Percentiles rank a stretch among this genome's conserved stretches.
Conservation (phyloP, 1,140 invertebrate genomes). For the Bombus soroeensis region DNA sequence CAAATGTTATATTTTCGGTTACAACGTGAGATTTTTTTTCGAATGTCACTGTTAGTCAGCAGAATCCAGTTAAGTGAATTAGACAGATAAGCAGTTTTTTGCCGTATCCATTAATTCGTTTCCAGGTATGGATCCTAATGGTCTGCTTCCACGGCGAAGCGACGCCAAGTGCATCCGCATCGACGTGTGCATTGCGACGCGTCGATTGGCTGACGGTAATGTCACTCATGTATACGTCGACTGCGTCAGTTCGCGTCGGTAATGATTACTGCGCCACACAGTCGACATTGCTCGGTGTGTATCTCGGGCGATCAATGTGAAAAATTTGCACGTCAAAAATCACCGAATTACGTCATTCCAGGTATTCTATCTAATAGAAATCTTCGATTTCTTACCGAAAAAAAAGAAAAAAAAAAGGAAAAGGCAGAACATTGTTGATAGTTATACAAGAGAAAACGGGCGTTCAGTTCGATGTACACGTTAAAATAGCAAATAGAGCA, state of each 20-base stretch:
- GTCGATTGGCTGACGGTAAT: constrained; percentile 63
- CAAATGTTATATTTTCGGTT: not conserved
- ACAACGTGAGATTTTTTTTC: too few species aligned
- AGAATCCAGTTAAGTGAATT: not conserved
- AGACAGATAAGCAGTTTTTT: not conserved
- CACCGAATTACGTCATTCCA: not conserved
- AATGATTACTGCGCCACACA: constrained; percentile 41
- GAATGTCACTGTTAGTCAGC: not conserved
- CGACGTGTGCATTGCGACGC: constrained; percentile 15
- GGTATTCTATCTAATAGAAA: not conserved
- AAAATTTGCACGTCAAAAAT: not conserved
- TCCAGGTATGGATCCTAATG: not conserved
- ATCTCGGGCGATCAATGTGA: constrained; percentile 5
- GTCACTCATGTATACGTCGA: constrained; percentile 46
- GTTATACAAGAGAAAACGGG: not conserved
- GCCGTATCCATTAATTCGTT: not conserved
- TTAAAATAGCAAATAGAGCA: not conserved
- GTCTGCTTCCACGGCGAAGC: not conserved
- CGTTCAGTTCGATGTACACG: not conserved
- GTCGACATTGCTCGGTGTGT: constrained; percentile 50
- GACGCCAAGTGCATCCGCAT: constrained; percentile 32
- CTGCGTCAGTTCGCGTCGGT: constrained; percentile 56
- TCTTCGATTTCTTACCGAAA: not conserved
- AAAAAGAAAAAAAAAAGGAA: not conserved
- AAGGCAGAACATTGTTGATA: not conserved